A percentile compares a stretch with the other conserved stretches of the same genome.
Evolutionary conservation across 2,113 vertebrate species (phyloP).

Genomic region (Pachyramphus minor): DNA sequence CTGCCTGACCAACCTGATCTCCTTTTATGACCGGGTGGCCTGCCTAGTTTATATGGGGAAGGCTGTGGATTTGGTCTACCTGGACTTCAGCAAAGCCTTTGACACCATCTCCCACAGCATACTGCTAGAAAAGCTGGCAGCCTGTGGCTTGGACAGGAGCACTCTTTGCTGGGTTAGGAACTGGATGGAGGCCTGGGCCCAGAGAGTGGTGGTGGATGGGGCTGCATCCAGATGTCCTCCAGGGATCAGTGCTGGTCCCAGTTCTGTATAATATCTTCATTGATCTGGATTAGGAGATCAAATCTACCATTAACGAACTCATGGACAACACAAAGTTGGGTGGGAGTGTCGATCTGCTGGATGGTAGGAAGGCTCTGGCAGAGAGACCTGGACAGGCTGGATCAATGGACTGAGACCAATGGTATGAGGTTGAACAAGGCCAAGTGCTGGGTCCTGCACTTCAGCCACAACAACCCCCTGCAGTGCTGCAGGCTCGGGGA

Average conservation of each 20-base stretch:
- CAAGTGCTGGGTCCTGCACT: too few relatives aligned
- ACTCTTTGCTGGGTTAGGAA: background rate
- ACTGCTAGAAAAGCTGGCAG: background rate
- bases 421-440: background rate
- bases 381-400: background rate
- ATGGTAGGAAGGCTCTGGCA: background rate
- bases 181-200: background rate
- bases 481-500: too few relatives aligned
- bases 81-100: background rate
- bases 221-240: background rate
- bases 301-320: background rate
- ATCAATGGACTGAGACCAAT: background rate
- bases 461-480: too few relatives aligned
- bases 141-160: background rate
- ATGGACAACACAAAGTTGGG: background rate
- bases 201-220: background rate
- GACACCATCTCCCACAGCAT: background rate
- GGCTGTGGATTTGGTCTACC: background rate
- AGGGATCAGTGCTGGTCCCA: background rate
- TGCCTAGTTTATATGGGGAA: background rate
- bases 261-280: background rate
- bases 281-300: background rate
- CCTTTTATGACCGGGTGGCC: background rate
- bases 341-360: background rate
- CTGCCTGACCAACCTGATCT: background rate